Evolutionary conservation across 2,797 vertebrate genomes (phyloP).

Genomic region (Triplophysa bombifrons): DNA sequence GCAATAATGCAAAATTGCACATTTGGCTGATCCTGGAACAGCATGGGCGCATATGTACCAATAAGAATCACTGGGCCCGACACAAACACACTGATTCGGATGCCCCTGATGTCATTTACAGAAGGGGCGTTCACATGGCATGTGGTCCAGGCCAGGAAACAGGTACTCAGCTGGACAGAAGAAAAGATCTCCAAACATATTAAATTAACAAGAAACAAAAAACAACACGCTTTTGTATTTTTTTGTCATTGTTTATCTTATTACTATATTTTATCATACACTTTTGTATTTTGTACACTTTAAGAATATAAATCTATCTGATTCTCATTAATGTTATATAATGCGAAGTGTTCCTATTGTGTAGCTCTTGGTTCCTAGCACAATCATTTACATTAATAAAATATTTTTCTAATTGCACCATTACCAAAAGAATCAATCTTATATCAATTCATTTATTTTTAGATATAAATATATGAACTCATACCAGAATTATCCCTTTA

Average conservation of each 20-base stretch:
- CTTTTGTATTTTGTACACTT: too few species aligned
- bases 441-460: too few species aligned
- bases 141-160: slow-evolving; percentile 88
- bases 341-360: too few species aligned
- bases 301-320: too few species aligned
- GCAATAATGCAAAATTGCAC: slow-evolving; percentile 87
- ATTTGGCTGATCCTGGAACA: slow-evolving; percentile 85
- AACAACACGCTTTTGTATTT: too few species aligned
- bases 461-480: slow-evolving; percentile 42
- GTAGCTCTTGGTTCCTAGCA: too few species aligned
- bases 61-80: slow-evolving; percentile 84
- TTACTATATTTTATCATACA: too few species aligned
- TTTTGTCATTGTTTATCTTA: background rate
- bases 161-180: slow-evolving; percentile 82
- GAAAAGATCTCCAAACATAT: background rate
- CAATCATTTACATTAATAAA: too few species aligned
- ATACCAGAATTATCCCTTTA: slow-evolving; percentile 90
- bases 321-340: too few species aligned
- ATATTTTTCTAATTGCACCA: too few species aligned
- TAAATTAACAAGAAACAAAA: background rate
- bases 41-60: slow-evolving; percentile 78
- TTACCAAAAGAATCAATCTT: too few species aligned
- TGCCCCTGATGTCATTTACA: slow-evolving; percentile 77
- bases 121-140: slow-evolving; percentile 74
- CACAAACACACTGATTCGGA: slow-evolving; percentile 79